Evolutionary conservation across 1,140 invertebrate species (phyloP).

Genomic region (Acromyrmex echinatior): DNA sequence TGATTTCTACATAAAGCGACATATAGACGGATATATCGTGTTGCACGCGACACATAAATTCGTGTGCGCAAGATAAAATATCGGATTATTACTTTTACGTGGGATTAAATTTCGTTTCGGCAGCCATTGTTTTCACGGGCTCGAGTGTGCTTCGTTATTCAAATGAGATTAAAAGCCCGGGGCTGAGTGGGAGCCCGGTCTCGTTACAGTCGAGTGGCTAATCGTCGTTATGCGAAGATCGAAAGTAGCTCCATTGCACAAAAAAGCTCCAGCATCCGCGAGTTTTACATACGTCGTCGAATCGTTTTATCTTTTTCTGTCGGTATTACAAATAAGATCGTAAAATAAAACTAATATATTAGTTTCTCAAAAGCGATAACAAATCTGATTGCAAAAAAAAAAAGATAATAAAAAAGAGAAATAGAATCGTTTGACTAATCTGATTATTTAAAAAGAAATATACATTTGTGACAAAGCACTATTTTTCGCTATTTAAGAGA

Average conservation of each 20-base stretch:
- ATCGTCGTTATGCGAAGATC: constrained; percentile 63
- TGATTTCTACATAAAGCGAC: constrained; percentile 7
- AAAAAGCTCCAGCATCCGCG: constrained; percentile 34
- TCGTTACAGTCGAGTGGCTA: constrained; percentile 65
- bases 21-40: constrained; percentile 20
- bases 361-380: neutral
- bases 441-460: neutral
- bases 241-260: constrained; percentile 59
- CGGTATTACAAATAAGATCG: constrained; percentile 19
- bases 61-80: constrained; percentile 57
- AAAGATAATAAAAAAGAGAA: neutral
- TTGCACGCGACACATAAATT: constrained; percentile 42
- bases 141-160: constrained; percentile 65
- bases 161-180: constrained; percentile 64
- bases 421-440: neutral
- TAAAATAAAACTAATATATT: constrained; percentile 32
- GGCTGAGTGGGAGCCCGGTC: constrained; percentile 58
- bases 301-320: constrained; percentile 41
- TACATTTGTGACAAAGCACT: neutral
- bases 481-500: neutral
- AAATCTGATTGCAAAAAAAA: neutral
- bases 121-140: constrained; percentile 61
- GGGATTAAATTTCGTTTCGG: constrained; percentile 60
- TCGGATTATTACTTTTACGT: constrained; percentile 63
- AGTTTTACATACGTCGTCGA: constrained; percentile 24